Conservation (phyloP, 2,888 invertebrate genomes). For the Trissolcus brochymenae region DNA sequence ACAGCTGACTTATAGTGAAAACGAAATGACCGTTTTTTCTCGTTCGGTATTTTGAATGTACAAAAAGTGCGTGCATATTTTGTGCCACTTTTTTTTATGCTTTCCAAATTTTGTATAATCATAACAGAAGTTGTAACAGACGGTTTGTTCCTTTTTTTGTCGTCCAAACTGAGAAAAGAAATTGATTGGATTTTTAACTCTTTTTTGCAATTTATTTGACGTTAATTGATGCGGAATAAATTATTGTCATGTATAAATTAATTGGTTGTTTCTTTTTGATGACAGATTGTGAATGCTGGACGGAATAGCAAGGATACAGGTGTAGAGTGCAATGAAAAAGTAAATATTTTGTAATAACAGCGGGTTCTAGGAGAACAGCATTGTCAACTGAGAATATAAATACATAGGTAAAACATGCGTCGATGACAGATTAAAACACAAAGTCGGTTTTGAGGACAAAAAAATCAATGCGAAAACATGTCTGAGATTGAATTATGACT, state of each 20-base stretch:
- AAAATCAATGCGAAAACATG: too few relatives aligned
- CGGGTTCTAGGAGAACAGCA: too few relatives aligned
- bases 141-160: not conserved
- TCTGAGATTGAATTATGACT: too few relatives aligned
- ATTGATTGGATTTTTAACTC: not conserved
- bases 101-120: too few relatives aligned
- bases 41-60: conserved; percentile 38
- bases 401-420: too few relatives aligned
- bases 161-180: not conserved
- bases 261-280: conserved; percentile 22
- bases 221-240: conserved; percentile 47
- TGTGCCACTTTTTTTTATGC: not conserved
- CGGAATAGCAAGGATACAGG: not conserved
- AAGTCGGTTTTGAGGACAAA: too few relatives aligned
- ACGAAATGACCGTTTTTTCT: conserved; percentile 51
- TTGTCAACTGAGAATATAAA: too few relatives aligned
- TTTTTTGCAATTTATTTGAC: conserved; percentile 34
- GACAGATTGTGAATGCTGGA: not conserved
- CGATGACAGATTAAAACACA: too few relatives aligned
- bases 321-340: conserved; percentile 20
- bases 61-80: too few relatives aligned
- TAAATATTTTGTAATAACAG: conserved; percentile 27
- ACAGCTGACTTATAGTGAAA: conserved; percentile 34
- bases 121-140: too few relatives aligned
- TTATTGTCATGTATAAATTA: conserved; percentile 28